Base-by-base conservation (phyloP, 2,888 invertebrate species). In the Beris morrisii region DNA sequence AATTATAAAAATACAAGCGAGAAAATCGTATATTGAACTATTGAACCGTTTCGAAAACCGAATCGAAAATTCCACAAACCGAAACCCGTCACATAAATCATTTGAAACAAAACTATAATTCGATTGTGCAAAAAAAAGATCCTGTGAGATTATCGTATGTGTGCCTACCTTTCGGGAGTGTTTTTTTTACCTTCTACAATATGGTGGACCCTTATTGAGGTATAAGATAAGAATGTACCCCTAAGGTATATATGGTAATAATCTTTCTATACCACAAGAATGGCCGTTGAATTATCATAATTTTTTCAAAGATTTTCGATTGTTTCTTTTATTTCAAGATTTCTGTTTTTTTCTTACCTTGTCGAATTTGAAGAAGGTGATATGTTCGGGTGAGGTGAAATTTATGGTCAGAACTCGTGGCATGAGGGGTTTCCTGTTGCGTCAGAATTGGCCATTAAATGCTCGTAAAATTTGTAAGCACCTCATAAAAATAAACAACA, bases 381-480 rank as follows among this genome's bases (percentile, higher is more conserved):
- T 61, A 61, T 61, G 52, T 50, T 32, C 50, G 61, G 50, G 64
- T 64, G 57, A 64, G 56, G 57, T 67, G 61, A 69, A 69, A 69
- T 69, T 69, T 69, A 69, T 69, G 69, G 52, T 63, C 63, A 52
- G 9, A 65, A 65, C 65, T 65, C 57, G 57, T 65, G 65, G 57
- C 57, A 58, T 50, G 56, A 43, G n/a, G 65, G 48, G 57, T 30
- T 32, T 56, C 65, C 65, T 57, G 65, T 57, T 57, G 70, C 66
- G 70, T 61, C 59, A 69, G 70, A 67, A 70, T 70, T 71, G 73
- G 74, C 78, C 77, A 80, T 80, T 80, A 81, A 80, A 81, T 80
- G 76, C 74, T 75, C 79, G 76, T 80, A 79, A 79, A 79, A 79
- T 78, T 79, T 80, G 80, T 81, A 80, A 78, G 75, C 79, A 80